Percentiles rank a stretch among this genome's conserved stretches.
Evolutionary conservation across 2,797 vertebrate species (phyloP).

Genomic region (Meda fulgida): DNA sequence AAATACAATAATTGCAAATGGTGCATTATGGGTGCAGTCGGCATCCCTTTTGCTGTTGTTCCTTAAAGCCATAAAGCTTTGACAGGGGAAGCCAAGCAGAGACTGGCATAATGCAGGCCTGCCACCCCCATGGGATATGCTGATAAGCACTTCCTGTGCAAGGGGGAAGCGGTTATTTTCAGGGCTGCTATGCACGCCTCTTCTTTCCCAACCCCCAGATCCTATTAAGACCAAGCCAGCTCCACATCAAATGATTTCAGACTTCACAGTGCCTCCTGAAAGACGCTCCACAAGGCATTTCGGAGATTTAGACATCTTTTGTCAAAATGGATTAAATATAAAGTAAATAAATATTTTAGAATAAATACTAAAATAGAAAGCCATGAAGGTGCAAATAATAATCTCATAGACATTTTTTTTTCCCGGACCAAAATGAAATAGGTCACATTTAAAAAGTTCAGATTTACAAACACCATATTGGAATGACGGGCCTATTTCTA

Average conservation of each 20-base stretch:
- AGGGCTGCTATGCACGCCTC: constrained; percentile 22
- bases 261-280: constrained; percentile 33
- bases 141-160: constrained; percentile 58
- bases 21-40: constrained; percentile 19
- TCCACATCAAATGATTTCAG: constrained; percentile 46
- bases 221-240: constrained; percentile 47
- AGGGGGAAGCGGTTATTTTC: constrained; percentile 45
- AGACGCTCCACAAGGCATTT: neutral
- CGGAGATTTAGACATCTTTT: neutral
- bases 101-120: constrained; percentile 36
- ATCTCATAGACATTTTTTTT: neutral
- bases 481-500: constrained; percentile 5
- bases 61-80: constrained; percentile 9
- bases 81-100: constrained; percentile 26
- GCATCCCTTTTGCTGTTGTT: neutral
- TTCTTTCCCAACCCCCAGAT: constrained; percentile 45
- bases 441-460: neutral
- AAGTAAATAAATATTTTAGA: neutral
- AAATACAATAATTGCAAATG: constrained; percentile 25
- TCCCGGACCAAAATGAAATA: neutral
- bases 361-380: neutral
- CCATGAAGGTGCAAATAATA: neutral
- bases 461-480: neutral
- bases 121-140: constrained; percentile 16
- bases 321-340: neutral